Evolutionary conservation across 2,888 invertebrate genomes (phyloP), one percentile per base, ranked within the genome.

Genomic region (Himalopsyche japonica): DNA sequence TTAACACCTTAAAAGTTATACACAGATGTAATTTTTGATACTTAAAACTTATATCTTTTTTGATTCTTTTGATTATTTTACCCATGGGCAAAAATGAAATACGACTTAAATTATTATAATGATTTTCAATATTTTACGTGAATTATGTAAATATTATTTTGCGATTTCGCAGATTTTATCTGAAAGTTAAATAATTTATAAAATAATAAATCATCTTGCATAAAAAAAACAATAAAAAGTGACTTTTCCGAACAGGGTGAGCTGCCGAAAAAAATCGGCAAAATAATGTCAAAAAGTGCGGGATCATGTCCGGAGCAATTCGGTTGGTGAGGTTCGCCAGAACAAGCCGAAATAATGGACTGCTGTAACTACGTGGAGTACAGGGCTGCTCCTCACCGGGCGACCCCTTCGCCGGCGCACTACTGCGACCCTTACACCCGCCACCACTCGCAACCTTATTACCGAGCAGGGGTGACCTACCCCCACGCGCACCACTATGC

Each of bases 361-460:
- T 92, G 92, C 90, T 92, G 92, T 90, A 91, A 92, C 89, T 92
- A 92, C 91, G 90, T 90, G 89, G 91, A 91, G 90, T 91, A 91
- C 89, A 91, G 88, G 89, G 89, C 82, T 80, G 84, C 82, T 34
- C 80, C 83, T 47, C 79, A 81, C 79, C 48, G 79, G 64, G 82
- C 83, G 80, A 81, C 84, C 81, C 81, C 81, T 81, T 82, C 82
- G 77, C 48, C 37, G 43, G 81, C 57, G 20, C 57, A 57, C 57
- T 57, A 57, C 24, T 34, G 76, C 24, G 81, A 57, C 57, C 57
- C 57, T 49, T 81, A 81, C 70, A 27, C 79, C 30, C 83, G 80
- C 80, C 48, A 80, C 83, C 24, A 43, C 18, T 57, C 57, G 57
- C 79, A 24, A 20, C 83, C 79, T 34, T 32, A 49, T 79, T 79